A percentile compares a stretch with the other conserved stretches of the same genome.
Conservation (phyloP, 1,140 invertebrate genomes). For the Phymastichus coffea region DNA sequence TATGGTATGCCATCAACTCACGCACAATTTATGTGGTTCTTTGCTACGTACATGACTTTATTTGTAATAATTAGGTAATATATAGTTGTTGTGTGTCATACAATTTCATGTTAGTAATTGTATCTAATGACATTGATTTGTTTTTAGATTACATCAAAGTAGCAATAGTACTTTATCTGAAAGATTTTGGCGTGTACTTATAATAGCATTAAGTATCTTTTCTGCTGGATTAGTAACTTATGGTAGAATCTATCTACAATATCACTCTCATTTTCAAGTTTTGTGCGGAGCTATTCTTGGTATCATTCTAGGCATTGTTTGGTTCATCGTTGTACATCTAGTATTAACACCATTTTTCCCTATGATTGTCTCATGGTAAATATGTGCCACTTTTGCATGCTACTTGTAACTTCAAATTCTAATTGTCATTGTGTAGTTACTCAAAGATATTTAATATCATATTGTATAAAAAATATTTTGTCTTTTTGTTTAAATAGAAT, state of each 20-base stretch:
- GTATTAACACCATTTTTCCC: constrained; percentile 85
- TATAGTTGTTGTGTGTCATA: background rate
- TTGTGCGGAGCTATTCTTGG: constrained; percentile 74
- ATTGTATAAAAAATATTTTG: constrained; percentile 1
- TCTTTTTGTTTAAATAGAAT: background rate
- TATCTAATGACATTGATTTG: constrained; percentile 27
- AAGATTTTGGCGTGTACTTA: constrained; percentile 70
- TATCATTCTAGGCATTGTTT: constrained; percentile 66
- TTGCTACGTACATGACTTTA: constrained; percentile 80
- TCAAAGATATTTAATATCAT: constrained; percentile 3
- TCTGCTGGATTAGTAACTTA: constrained; percentile 66
- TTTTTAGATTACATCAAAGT: constrained; percentile 75
- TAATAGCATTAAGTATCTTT: constrained; percentile 63
- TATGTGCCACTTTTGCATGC: constrained; percentile 34
- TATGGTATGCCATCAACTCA: constrained; percentile 95
- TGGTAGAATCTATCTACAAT: constrained; percentile 80
- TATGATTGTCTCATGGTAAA: constrained; percentile 81
- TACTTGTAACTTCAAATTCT: background rate
- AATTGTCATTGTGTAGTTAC: background rate
- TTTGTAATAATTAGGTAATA: constrained; percentile 84
- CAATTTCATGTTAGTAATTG: background rate
- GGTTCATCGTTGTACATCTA: constrained; percentile 79
- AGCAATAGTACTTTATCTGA: constrained; percentile 75
- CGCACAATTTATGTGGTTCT: constrained; percentile 92
- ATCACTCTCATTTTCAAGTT: constrained; percentile 84